Evolutionary conservation across 2,888 invertebrate species (phyloP).

Genomic region (Aporophyla nigra): DNA sequence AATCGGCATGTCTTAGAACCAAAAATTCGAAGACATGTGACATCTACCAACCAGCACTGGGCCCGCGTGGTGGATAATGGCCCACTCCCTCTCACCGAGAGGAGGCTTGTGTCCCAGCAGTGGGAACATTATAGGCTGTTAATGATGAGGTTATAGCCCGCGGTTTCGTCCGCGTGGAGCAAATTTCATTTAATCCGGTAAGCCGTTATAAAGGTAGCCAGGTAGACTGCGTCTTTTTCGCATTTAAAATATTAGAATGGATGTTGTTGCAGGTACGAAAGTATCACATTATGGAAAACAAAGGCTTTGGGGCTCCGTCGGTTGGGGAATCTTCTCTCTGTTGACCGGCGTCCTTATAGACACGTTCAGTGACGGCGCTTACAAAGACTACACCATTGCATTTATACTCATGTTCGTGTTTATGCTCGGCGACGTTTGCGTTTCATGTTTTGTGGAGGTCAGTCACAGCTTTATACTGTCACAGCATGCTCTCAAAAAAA

Average conservation of each 20-base stretch:
- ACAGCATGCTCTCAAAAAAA: neutral
- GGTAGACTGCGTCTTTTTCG: neutral
- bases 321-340: constrained; percentile 95
- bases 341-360: constrained; percentile 95
- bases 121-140: too few species aligned
- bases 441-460: constrained; percentile 92
- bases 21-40: too few species aligned
- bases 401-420: constrained; percentile 94
- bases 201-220: neutral
- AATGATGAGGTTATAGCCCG: too few species aligned
- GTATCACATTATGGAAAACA: constrained; percentile 96
- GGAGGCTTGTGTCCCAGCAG: too few species aligned
- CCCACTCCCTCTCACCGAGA: too few species aligned
- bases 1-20: too few species aligned
- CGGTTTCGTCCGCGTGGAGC: neutral
- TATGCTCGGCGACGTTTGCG: constrained; percentile 92
- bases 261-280: constrained; percentile 90
- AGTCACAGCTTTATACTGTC: constrained; percentile 24
- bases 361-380: constrained; percentile 92
- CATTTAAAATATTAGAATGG: neutral
- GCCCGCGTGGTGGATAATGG: too few species aligned
- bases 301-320: constrained; percentile 96
- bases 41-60: too few species aligned
- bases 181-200: neutral
- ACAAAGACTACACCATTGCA: constrained; percentile 95